These are phyloP conservation scores for Planococcus citri DNA, from an alignment of 1,140 invertebrate species.

Conservation along the genomic window DNA sequence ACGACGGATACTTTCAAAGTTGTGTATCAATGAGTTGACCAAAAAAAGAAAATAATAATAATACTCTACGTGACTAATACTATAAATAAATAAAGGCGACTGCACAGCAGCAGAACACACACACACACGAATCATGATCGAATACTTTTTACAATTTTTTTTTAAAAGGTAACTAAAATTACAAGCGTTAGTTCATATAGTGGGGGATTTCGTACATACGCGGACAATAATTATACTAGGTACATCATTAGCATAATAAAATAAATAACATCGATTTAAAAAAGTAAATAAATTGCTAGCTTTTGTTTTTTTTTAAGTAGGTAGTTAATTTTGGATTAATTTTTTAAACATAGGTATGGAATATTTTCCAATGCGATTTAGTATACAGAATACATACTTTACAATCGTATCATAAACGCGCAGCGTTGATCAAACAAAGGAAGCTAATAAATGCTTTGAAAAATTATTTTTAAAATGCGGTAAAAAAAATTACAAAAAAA, in stretches of 20 bases:
- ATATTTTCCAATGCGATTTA: not conserved
- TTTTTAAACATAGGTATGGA: too few species aligned
- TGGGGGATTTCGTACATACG: not conserved
- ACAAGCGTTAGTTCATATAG: not conserved
- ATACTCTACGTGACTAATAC: too few species aligned
- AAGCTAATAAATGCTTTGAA: not conserved
- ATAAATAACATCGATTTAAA: not conserved
- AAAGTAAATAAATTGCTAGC: not conserved
- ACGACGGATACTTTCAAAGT: not conserved
- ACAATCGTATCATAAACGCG: not conserved
- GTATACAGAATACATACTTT: not conserved
- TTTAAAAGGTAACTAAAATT: not conserved
- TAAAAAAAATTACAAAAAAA: not conserved
- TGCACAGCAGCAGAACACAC: not conserved
- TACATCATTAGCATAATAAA: not conserved
- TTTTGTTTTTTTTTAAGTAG: too few species aligned
- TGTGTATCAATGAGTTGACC: too few species aligned
- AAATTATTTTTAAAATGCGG: not conserved
- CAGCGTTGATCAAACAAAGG: not conserved
- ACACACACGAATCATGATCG: not conserved
- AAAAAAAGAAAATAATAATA: too few species aligned
- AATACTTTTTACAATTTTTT: not conserved
- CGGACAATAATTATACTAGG: too few species aligned
- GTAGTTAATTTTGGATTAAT: not conserved
- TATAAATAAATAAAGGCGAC: not conserved